Conservation (phyloP, 2,888 invertebrate genomes). For the Hyles lineata region DNA sequence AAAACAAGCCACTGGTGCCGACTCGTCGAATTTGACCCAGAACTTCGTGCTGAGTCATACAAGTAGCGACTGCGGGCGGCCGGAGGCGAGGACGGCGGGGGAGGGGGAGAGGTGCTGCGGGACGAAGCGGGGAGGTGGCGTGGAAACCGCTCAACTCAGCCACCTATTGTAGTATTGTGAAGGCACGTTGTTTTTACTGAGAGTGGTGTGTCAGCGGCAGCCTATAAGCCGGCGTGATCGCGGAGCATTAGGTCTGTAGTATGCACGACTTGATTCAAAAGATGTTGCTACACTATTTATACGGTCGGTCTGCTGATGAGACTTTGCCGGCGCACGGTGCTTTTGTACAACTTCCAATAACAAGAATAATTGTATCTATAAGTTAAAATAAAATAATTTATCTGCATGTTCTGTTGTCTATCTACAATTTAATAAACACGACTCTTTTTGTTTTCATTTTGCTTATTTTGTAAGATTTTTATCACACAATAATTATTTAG, state of each 20-base stretch:
- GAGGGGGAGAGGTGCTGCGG: slow-evolving; percentile 41
- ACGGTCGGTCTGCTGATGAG: slow-evolving; percentile 47
- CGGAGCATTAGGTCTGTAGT: slow-evolving; percentile 53
- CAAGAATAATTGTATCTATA: slow-evolving; percentile 11
- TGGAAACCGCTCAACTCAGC: slow-evolving; percentile 72
- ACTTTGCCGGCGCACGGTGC: background rate
- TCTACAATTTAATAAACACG: too few relatives aligned
- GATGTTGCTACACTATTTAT: slow-evolving; percentile 60
- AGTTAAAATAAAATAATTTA: background rate
- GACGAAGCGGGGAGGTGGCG: slow-evolving; percentile 46
- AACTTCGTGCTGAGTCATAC: slow-evolving; percentile 76
- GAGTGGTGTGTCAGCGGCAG: slow-evolving; percentile 74
- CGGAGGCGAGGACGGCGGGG: slow-evolving; percentile 35
- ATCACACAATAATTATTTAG: too few relatives aligned
- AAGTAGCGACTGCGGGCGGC: slow-evolving; percentile 58
- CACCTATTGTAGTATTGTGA: slow-evolving; percentile 78
- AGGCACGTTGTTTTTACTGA: slow-evolving; percentile 79
- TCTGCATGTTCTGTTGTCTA: too few relatives aligned
- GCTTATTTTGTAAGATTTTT: too few relatives aligned
- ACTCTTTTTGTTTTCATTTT: too few relatives aligned
- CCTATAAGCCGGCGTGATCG: slow-evolving; percentile 36
- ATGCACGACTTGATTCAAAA: slow-evolving; percentile 54
- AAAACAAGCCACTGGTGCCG: slow-evolving; percentile 74
- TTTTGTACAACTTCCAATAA: background rate
- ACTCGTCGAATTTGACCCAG: slow-evolving; percentile 77